phyloP scores from a whole-genome alignment of 2,797 vertebrate genomes.

The Scyliorhinus canicula region DNA sequence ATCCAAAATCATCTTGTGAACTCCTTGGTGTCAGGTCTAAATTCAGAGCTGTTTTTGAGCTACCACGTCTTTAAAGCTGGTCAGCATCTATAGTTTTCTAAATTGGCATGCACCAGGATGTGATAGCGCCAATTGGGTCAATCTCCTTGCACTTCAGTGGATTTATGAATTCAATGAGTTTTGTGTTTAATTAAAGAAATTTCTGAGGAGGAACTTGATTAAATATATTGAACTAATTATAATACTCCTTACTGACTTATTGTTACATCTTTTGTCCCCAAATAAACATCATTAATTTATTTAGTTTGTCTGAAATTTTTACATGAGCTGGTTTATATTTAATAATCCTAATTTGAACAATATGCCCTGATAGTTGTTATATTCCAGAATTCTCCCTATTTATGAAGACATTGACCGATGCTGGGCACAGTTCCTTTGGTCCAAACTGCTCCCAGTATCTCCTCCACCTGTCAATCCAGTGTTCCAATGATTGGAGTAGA shows the following conservation, averaged over 20 bases:
- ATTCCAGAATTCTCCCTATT: neutral
- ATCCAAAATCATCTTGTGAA: neutral
- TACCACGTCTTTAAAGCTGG: neutral
- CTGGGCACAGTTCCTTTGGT: neutral
- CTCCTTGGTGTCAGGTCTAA: neutral
- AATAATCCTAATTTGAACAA: neutral
- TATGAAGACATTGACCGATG: neutral
- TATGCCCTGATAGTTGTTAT: neutral
- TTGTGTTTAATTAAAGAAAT: neutral
- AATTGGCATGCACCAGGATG: neutral
- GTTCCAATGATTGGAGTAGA: neutral
- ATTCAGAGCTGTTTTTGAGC: neutral
- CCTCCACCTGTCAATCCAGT: neutral
- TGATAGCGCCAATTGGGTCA: neutral
- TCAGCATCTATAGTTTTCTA: neutral
- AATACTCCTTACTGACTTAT: neutral
- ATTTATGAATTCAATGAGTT: neutral
- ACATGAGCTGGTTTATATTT: neutral
- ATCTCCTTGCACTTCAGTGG: neutral
- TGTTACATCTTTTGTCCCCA: neutral
- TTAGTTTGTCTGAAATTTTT: neutral
- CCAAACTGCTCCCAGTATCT: neutral
- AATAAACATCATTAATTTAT: neutral
- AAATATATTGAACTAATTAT: neutral
- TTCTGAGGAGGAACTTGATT: neutral